Percentiles rank a stretch among this genome's conserved stretches.
phyloP scores from a whole-genome alignment of 2,888 invertebrate species.

The Miltochrista miniata region DNA sequence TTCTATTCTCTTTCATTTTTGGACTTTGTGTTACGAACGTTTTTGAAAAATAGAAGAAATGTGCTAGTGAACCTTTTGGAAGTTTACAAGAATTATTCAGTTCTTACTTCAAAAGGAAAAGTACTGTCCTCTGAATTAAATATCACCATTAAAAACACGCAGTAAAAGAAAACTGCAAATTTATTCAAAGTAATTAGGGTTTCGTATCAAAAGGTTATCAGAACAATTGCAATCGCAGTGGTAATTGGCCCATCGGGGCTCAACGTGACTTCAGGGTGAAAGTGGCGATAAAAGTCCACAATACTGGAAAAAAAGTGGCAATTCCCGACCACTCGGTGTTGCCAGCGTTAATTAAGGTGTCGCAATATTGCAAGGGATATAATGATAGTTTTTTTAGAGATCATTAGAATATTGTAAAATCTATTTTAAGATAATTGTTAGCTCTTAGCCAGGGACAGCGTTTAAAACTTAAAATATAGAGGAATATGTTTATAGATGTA shows the following conservation, averaged over 20 bases:
- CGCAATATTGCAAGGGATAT: slow-evolving; percentile 44
- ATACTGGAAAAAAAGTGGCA: slow-evolving; percentile 68
- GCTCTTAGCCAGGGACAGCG: too few species aligned
- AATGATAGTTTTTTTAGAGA: slow-evolving; percentile 42
- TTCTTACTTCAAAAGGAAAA: too few species aligned
- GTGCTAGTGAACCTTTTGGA: neutral
- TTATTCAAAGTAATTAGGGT: slow-evolving; percentile 38
- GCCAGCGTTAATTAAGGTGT: slow-evolving; percentile 67
- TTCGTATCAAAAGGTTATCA: slow-evolving; percentile 29
- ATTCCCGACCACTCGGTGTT: slow-evolving; percentile 59
- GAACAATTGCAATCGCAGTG: slow-evolving; percentile 35
- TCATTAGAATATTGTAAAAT: slow-evolving; percentile 3
- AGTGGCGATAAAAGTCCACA: slow-evolving; percentile 33
- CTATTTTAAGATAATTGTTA: slow-evolving; percentile 13
- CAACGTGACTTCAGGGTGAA: slow-evolving; percentile 36
- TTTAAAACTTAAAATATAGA: too few species aligned
- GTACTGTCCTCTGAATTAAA: too few species aligned
- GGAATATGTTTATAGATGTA: too few species aligned
- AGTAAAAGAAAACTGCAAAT: neutral
- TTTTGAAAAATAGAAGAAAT: too few species aligned
- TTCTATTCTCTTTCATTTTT: too few species aligned
- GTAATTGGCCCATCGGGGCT: slow-evolving; percentile 61
- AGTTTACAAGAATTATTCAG: too few species aligned
- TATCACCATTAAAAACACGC: neutral
- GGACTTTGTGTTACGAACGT: too few species aligned